phyloP scores from a whole-genome alignment of 1,140 invertebrate genomes.

The Drosophila sulfurigaster region DNA sequence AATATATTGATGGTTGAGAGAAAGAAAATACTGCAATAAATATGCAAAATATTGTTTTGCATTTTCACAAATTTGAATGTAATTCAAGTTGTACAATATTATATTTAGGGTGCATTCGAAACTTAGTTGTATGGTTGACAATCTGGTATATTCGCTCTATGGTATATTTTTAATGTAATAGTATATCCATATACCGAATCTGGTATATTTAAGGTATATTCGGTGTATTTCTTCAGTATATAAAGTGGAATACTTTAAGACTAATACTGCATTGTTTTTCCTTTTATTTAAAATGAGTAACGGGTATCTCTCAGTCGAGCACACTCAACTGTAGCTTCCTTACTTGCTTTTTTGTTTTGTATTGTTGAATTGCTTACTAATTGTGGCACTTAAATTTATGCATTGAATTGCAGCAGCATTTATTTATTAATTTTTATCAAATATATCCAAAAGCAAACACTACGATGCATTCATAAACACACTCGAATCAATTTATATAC shows the following conservation, averaged over 20 bases:
- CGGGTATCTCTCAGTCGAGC: too few species aligned
- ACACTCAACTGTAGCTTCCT: too few species aligned
- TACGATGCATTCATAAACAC: slow-evolving; percentile 35
- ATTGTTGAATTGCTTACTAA: background rate
- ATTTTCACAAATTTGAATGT: slow-evolving; percentile 7
- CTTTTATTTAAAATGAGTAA: too few species aligned
- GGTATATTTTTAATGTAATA: too few species aligned
- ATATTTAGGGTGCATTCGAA: too few species aligned
- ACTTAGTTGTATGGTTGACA: too few species aligned
- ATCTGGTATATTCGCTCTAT: too few species aligned
- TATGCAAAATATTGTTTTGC: background rate
- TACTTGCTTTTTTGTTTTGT: background rate
- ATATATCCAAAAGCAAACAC: slow-evolving; percentile 1
- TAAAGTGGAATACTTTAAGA: too few species aligned
- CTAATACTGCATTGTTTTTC: background rate
- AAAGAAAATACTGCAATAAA: background rate
- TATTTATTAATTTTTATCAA: background rate
- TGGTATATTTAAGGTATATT: too few species aligned
- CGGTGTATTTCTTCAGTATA: too few species aligned
- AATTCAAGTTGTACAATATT: background rate
- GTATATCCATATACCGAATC: too few species aligned
- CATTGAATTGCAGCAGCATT: slow-evolving; percentile 14
- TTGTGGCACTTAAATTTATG: slow-evolving; percentile 22
- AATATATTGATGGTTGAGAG: background rate
- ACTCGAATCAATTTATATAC: slow-evolving; percentile 40